Evolutionary conservation across 2,888 invertebrate genomes (phyloP), one percentile per base, ranked within the genome.

Genomic region (Lordiphosa andalusiaca): DNA sequence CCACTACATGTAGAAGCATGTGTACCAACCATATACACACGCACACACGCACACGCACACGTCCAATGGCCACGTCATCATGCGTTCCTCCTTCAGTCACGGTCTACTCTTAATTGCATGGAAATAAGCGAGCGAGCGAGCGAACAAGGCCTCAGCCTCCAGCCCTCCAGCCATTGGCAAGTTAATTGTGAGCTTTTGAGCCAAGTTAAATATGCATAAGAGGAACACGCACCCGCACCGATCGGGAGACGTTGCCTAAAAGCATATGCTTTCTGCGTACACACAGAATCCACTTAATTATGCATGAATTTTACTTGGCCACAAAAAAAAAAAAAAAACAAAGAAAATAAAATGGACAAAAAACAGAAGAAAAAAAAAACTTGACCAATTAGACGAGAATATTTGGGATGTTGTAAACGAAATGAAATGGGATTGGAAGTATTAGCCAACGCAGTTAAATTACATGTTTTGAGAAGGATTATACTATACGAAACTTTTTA

Each of bases 151-250:
- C 62, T 61, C 72, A 60, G 64, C 72, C 64, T 64, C 38, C 36
- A 10, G 10, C 16, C 36, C 36, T 36, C 69, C 72, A 33, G 30
- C 33, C 33, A 44, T 44, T 44, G 44, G 44, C 30, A 44, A 73
- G 73, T 71, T 71, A 71, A 71, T 71, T 71, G 71, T 66, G 71
- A 73, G 70, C 70, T 33, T 67, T 73, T 67, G 70, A 71, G 71
- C 61, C 70, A 73, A 69, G 69, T 73, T 66, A 70, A 70, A 72
- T 72, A 70, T 70, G 73, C 70, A 69, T 66, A 62, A 50, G 52
- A 73, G 69, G 65, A 58, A 13, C 40, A 37, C 7, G 35, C 39
- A 36, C 44, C 47, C 13, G 19, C 30, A 44, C 25, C 36, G 69
- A 69, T 69, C 71, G 52, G 52, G 44, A 37, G 39, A 38, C 44